Base-by-base conservation (phyloP, 92 coral and sea anemone species). In the Paramuricea clavata region DNA sequence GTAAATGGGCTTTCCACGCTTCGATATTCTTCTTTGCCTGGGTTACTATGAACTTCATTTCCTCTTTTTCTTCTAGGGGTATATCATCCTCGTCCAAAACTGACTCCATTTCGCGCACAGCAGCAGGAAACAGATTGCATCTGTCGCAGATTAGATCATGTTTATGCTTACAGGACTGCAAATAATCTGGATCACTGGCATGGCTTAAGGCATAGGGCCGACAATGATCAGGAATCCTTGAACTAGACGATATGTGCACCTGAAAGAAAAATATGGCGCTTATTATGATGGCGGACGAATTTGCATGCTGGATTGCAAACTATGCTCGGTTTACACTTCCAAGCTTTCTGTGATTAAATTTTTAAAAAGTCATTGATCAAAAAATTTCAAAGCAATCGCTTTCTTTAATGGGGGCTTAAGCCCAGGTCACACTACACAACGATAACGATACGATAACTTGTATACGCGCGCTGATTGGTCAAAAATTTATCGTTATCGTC, bases 11-110 rank as follows among this genome's bases (percentile, higher is more conserved):
- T 31, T 82, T 82, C 86, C 86, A 82, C 16, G 61, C 78, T 35
- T 82, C 86, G 33, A 82, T 27, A 27, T 65, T 82, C 86, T 82
- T 82, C 86, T 82, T 82, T 0, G 76, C 34, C 78, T 82, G 86
- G 64, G 77, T 73, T 28, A 82, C 62, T 8, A 82, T 52, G 42
- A 67, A 65, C 93, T 60, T 80, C 35, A 79, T 79, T 32, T 79
- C 84, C 27, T 52, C 71, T 79, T 49, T 79, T 32, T 79, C 84
- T 15, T 52, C 71, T 79, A 25, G 71, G 19, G 84, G 49, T 30
- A 79, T 28, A 23, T 32, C 28, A 42, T 31, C 71, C 23, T 35
- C 19, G 7, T 59, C 70, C 3, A 79, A n/a, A 6, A 11, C 12
- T 35, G 26, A 52, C 42, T 79, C 71, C 30, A 79, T 35, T 19